Conservation (phyloP, 2,113 vertebrate species). For the Ploceus nigricollis region DNA sequence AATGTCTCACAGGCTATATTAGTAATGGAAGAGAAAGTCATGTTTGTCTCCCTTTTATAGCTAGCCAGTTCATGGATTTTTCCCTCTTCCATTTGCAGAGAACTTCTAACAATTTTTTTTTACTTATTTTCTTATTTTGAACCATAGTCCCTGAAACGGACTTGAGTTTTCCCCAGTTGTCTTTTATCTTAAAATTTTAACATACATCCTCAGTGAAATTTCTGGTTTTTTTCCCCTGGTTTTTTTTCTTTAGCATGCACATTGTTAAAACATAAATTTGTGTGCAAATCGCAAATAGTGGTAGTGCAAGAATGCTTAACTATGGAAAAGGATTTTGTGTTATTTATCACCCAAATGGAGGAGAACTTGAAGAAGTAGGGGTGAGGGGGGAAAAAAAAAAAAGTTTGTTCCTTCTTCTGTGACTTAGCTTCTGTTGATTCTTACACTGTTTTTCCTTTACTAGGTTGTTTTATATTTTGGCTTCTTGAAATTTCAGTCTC, state of each 20-base stretch:
- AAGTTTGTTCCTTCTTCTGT: neutral
- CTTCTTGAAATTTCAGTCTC: neutral
- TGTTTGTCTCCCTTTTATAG: neutral
- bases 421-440: neutral
- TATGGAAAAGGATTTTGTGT: neutral
- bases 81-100: neutral
- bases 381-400: neutral
- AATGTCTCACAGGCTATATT: neutral
- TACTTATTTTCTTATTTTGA: neutral
- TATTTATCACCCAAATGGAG: neutral
- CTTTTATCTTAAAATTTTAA: neutral
- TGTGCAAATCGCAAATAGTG: neutral
- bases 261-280: neutral
- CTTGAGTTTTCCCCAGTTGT: neutral
- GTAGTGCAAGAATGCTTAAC: neutral
- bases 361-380: neutral
- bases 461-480: neutral
- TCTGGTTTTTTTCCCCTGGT: rapidly evolving
- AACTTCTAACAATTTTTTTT: neutral
- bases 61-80: neutral
- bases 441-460: neutral
- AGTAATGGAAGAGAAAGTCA: neutral
- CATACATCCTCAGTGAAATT: neutral
- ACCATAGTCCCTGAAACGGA: neutral
- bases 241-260: neutral